Evolutionary conservation across 2,113 vertebrate genomes (phyloP).

Genomic region (Hydrochoerus hydrochaeris): DNA sequence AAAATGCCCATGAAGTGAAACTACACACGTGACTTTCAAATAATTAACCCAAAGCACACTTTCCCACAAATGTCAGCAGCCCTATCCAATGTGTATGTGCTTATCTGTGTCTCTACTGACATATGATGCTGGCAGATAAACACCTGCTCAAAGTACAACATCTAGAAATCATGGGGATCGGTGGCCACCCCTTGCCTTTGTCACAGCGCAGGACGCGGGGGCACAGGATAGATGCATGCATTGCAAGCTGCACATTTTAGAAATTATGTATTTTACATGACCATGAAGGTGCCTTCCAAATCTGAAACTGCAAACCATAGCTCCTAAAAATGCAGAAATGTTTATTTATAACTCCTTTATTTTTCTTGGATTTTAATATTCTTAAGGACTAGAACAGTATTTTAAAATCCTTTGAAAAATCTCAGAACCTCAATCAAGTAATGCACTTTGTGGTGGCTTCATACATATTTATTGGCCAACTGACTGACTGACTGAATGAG

Average conservation of each 20-base stretch:
- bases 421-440: neutral
- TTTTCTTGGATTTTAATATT: constrained; percentile 48
- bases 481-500: constrained; percentile 7
- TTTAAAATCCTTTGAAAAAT: constrained; percentile 37
- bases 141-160: neutral
- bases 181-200: neutral
- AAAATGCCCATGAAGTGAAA: neutral
- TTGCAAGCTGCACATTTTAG: neutral
- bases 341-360: constrained; percentile 54
- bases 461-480: constrained; percentile 47
- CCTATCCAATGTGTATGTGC: too few relatives aligned
- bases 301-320: neutral
- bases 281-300: neutral
- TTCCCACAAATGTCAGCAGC: neutral
- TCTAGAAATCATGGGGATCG: neutral
- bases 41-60: neutral
- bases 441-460: neutral
- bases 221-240: too few relatives aligned
- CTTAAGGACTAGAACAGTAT: constrained; percentile 24
- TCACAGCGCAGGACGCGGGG: rapidly evolving
- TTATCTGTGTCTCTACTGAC: neutral
- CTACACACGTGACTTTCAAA: neutral
- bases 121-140: neutral
- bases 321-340: neutral
- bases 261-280: neutral